A percentile compares a stretch with the other conserved stretches of the same genome.
Evolutionary conservation across 1,140 invertebrate genomes (phyloP).

Genomic region (Melitaea cinxia): DNA sequence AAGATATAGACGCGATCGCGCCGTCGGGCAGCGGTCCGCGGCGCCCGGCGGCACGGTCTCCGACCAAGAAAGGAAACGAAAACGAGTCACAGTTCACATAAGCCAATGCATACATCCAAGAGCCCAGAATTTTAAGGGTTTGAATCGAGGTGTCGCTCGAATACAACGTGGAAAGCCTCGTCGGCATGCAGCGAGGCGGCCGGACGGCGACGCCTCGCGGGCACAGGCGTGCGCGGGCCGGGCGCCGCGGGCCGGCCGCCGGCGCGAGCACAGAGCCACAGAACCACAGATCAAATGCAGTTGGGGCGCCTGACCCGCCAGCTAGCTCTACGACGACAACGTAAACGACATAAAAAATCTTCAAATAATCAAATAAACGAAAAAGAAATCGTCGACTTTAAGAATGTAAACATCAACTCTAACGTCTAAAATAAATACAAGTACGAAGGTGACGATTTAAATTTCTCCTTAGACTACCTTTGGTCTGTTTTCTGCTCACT

Average conservation of each 20-base stretch:
- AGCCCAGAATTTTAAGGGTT: conserved; percentile 81
- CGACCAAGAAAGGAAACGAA: conserved; percentile 81
- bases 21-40: conserved; percentile 60
- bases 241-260: conserved; percentile 58
- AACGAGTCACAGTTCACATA: conserved; percentile 81
- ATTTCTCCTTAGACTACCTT: conserved; percentile 83
- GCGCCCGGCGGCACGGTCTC: conserved; percentile 65
- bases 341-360: conserved; percentile 72
- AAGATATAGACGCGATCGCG: conserved; percentile 77
- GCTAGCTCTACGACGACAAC: conserved; percentile 78
- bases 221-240: conserved; percentile 38
- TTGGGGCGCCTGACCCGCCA: conserved; percentile 73
- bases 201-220: conserved; percentile 56
- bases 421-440: conserved; percentile 80
- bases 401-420: conserved; percentile 79
- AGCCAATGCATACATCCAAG: conserved; percentile 81
- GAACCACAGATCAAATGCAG: conserved; percentile 81
- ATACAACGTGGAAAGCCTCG: conserved; percentile 76
- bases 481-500: conserved; percentile 91
- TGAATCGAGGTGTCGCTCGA: conserved; percentile 77
- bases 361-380: conserved; percentile 64
- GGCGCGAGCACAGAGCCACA: conserved; percentile 62
- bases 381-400: conserved; percentile 77
- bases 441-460: conserved; percentile 81
- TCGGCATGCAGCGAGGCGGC: conserved; percentile 76